phyloP scores from a whole-genome alignment of 1,140 invertebrate genomes.

The Conopomorpha cramerella region DNA sequence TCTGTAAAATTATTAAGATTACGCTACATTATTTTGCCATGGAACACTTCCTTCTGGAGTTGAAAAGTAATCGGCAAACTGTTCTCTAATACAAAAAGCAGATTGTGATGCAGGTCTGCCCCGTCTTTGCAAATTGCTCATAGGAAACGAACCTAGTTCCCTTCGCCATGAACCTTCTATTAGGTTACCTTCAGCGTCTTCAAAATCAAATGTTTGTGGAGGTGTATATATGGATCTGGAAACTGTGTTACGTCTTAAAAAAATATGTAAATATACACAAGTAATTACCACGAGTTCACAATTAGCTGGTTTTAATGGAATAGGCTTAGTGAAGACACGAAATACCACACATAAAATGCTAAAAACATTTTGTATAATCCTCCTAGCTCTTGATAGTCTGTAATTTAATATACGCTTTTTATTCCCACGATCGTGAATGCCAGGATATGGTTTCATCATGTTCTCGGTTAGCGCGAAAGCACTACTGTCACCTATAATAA shows the following conservation, averaged over 20 bases:
- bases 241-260: background rate
- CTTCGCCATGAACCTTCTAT: background rate
- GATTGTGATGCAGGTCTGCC: background rate
- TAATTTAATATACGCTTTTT: background rate
- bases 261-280: background rate
- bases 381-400: background rate
- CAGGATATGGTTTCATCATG: conserved; percentile 12
- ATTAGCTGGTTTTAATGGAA: background rate
- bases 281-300: background rate
- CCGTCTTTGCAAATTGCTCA: background rate
- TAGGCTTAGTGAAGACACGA: background rate
- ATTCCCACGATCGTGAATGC: conserved; percentile 1
- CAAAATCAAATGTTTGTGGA: background rate
- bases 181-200: background rate
- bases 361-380: background rate
- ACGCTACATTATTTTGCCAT: background rate
- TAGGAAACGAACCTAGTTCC: background rate
- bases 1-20: background rate
- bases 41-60: background rate
- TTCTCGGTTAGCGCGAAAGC: background rate
- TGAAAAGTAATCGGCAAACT: background rate
- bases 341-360: background rate
- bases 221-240: background rate
- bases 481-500: background rate
- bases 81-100: background rate